Base-by-base conservation (phyloP, 2,113 vertebrate species). In the Zapus hudsonius region DNA sequence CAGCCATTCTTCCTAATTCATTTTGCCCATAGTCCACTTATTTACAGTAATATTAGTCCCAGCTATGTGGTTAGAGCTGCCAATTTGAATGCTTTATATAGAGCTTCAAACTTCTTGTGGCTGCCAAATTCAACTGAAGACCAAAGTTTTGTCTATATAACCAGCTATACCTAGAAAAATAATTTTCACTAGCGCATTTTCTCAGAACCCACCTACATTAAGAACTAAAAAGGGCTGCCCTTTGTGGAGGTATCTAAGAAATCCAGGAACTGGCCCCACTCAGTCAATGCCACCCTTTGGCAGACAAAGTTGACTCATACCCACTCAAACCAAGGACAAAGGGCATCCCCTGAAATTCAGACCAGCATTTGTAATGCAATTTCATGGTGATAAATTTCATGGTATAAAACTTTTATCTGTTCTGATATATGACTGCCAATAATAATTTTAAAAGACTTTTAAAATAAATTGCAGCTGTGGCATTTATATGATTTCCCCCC, bases 81-180 rank as follows among this genome's bases (percentile, higher is more conserved):
- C 91, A 90, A 80, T 83, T 84, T 94, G 69, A 64, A 89, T 66
- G 64, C 78, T 96, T 83, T 89, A 89, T 59, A 64, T 52, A 89
- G 38, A 92, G 8, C 38, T 59, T 95, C 81, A 79, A 92, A 74
- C 42, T 91, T 25, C 29, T 73, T 15, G 9, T 10, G 31, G 38
- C 55, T 67, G 83, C 92, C 79, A 95, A 93, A 82, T 92, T 91
- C 89, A 96, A 92, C 84, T 70, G 22, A 80, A 94, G 69, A 89
- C 79, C 38, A 74, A 92, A 94, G 47, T 70, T 84, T 19, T 67
- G 47, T 89, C 94, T 94, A 52, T 52, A 87, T 33, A 31, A 95
- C 61, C 83, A 95, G 64, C 90, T 66, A 93, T 42, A 91, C 9
- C 36, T 67, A 84, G 69, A 59, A 64, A 72, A 81, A 70, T 86